These are phyloP conservation scores for Anguilla marmorata DNA, from an alignment of 2,797 vertebrate genomes.

Conservation along the genomic window DNA sequence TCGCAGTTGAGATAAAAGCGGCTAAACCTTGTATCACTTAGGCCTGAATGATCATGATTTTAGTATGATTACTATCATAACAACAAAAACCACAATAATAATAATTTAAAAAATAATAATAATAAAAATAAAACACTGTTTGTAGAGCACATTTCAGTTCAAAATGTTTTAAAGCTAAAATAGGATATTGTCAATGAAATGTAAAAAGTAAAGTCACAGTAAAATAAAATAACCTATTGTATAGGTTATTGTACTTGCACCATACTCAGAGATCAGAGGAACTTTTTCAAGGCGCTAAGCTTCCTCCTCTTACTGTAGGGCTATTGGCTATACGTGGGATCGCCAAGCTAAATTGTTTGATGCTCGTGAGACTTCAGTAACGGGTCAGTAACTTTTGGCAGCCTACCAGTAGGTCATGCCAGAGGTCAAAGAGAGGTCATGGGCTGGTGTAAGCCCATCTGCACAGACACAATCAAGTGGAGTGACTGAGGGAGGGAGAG, in stretches of 20 bases:
- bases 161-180: background rate
- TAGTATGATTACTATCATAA: background rate
- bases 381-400: background rate
- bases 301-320: background rate
- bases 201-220: background rate
- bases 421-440: background rate
- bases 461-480: background rate
- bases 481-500: background rate
- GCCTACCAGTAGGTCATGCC: background rate
- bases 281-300: background rate
- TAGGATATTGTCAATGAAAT: background rate
- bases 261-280: background rate
- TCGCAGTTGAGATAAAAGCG: background rate
- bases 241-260: background rate
- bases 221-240: background rate
- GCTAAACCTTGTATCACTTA: background rate
- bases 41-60: background rate
- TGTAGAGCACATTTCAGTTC: too few species aligned
- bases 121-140: too few species aligned
- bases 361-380: background rate
- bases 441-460: conserved; percentile 5
- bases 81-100: too few species aligned
- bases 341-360: background rate
- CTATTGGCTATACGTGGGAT: background rate
- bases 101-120: too few species aligned